These are phyloP conservation scores for Mantis religiosa DNA, from an alignment of 2,888 invertebrate genomes.

Conservation along the genomic window DNA sequence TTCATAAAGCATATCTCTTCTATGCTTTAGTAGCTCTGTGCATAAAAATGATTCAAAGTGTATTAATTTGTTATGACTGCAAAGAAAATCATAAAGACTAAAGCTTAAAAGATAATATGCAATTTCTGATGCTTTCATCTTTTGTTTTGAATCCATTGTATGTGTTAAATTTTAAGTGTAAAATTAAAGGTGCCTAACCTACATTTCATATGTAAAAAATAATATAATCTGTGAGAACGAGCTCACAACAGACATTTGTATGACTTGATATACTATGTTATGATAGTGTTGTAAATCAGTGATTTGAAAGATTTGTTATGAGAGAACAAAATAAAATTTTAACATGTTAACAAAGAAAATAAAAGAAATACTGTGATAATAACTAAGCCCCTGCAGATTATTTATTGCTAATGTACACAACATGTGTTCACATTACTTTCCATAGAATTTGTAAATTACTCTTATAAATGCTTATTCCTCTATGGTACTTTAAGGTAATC, in stretches of 20 bases:
- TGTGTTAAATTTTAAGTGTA: not conserved
- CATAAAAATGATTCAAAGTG: not conserved
- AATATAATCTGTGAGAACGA: not conserved
- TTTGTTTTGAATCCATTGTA: not conserved
- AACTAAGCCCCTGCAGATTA: not conserved
- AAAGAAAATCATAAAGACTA: not conserved
- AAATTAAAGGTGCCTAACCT: not conserved
- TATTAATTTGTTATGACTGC: not conserved
- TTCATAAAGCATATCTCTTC: not conserved
- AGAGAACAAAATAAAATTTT: conserved; percentile 1
- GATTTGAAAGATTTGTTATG: not conserved
- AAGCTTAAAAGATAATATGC: not conserved
- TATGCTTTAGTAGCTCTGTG: not conserved
- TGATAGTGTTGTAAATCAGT: not conserved
- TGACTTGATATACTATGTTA: not conserved
- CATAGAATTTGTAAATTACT: no score
- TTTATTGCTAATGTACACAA: not conserved
- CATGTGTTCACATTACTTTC: no score
- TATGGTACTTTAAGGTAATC: no score
- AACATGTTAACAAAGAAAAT: not conserved
- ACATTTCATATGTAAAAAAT: not conserved
- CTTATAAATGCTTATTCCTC: no score
- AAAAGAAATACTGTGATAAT: not conserved
- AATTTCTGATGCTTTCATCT: not conserved
- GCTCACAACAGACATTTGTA: not conserved